Evolutionary conservation across 1,140 invertebrate species (phyloP).

Genomic region (Zophobas morio): DNA sequence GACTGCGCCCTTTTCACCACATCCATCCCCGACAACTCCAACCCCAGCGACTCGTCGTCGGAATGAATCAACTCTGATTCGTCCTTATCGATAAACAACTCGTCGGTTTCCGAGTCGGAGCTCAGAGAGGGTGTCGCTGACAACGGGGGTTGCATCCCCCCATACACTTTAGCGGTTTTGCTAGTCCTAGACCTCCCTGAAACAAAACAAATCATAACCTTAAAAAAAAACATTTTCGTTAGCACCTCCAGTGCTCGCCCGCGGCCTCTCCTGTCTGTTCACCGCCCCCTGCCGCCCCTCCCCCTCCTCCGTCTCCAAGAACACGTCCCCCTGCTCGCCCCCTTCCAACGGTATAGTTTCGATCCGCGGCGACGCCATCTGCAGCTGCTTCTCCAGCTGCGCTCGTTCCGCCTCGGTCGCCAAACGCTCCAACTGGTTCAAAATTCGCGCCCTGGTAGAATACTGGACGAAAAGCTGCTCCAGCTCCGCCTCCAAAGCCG

Average conservation of each 20-base stretch:
- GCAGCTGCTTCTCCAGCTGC: conserved; percentile 62
- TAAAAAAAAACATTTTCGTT: background rate
- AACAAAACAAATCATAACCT: background rate
- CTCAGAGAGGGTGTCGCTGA: conserved; percentile 62
- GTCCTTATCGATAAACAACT: conserved; percentile 65
- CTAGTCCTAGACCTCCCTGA: conserved; percentile 49
- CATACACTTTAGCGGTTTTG: conserved; percentile 58
- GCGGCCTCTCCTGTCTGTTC: conserved; percentile 61
- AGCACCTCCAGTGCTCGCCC: conserved; percentile 62
- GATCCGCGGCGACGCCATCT: conserved; percentile 57
- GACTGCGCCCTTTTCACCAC: conserved; percentile 59
- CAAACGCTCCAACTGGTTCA: conserved; percentile 86
- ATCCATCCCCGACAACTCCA: conserved; percentile 62
- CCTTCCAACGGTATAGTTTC: conserved; percentile 63
- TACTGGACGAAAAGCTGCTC: conserved; percentile 90
- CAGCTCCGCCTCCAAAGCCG: conserved; percentile 90
- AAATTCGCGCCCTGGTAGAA: conserved; percentile 88
- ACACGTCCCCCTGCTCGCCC: conserved; percentile 50
- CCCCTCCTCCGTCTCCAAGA: conserved; percentile 55
- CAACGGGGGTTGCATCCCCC: conserved; percentile 61
- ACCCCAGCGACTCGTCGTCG: conserved; percentile 65
- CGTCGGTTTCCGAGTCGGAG: conserved; percentile 64
- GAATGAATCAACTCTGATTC: conserved; percentile 65
- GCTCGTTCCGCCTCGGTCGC: conserved; percentile 79
- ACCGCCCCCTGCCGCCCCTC: conserved; percentile 50